phyloP scores from a whole-genome alignment of 2,888 invertebrate genomes.

The Pseudococcus longispinus region DNA sequence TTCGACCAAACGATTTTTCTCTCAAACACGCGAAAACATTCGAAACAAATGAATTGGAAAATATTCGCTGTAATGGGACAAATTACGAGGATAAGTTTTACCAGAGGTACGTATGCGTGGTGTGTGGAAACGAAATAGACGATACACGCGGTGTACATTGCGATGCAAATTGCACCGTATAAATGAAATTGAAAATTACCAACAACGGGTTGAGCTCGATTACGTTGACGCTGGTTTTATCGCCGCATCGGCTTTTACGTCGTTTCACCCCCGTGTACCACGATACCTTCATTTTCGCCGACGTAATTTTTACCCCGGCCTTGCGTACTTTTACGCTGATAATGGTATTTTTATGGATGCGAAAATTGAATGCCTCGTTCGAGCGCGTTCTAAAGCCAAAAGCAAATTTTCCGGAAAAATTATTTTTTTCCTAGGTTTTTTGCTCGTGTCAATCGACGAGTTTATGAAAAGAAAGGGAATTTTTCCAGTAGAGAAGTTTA shows the following conservation, averaged over 20 bases:
- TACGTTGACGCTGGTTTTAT: slow-evolving; percentile 10
- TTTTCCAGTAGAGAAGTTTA: neutral
- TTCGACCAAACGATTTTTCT: neutral
- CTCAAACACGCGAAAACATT: neutral
- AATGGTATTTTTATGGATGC: slow-evolving; percentile 1
- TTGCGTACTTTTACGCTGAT: neutral
- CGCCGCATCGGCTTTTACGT: neutral
- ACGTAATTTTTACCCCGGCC: neutral
- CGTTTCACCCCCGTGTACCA: neutral
- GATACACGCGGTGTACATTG: neutral
- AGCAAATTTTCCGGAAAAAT: neutral
- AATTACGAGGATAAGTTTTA: neutral
- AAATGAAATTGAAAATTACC: slow-evolving; percentile 24
- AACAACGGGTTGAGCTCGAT: neutral
- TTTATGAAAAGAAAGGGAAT: neutral
- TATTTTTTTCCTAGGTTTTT: neutral
- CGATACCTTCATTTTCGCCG: neutral
- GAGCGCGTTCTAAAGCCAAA: neutral
- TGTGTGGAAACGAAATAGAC: neutral
- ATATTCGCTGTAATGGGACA: neutral
- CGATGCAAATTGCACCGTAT: slow-evolving; percentile 19
- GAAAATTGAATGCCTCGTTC: slow-evolving; percentile 3
- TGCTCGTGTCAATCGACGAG: neutral
- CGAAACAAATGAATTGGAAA: neutral
- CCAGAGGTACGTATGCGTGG: neutral